Base-by-base conservation (phyloP, 1,140 invertebrate species). In the Hydropsyche tenuis region DNA sequence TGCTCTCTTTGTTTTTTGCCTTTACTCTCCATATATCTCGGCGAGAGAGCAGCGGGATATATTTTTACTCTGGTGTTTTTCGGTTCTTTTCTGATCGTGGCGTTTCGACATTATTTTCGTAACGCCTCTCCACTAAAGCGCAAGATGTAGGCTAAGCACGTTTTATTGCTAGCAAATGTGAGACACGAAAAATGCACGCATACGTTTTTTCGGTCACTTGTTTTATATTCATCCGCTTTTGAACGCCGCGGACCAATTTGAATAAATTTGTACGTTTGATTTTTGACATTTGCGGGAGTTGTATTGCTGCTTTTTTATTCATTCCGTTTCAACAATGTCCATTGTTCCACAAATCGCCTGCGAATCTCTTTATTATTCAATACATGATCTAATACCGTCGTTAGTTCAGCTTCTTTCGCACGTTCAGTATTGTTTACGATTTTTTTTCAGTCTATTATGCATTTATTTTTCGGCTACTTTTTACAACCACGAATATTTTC, bases 81-180 rank as follows among this genome's bases (percentile, higher is more conserved):
- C 45, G 45, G 20, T 60, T 60, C 22, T 60, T 23, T 22, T 60
- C 20, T 12, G 23, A 60, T 25, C 23, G 22, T 20, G 5, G 11
- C 23, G 14, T 60, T 60, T 60, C 56, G 56, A 60, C 56, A 60
- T 60, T 56, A 60, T 60, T 60, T 60, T 60, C 56, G 56, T 60
- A 60, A 60, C 56, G 22, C 2, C 9, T 18, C 22, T n/a, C n/a
- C n/a, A n/a, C n/a, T n/a, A 9, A 53, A 9, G 30, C 51, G 22
- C 18, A 22, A 18, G 22, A 60, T 60, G 56, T 60, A 60, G 20
- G 56, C 48, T 53, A 53, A 53, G 48, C 48, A 18, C 16, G 3
- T 53, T 53, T 53, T 53, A 53, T 53, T 18, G 48, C 6, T 53
- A 37, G 48, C 16, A 53, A 53, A 20, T 14, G 42, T 43, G 42